Evolutionary conservation across 2,797 vertebrate species (phyloP).

Genomic region (Scarus forsteni): DNA sequence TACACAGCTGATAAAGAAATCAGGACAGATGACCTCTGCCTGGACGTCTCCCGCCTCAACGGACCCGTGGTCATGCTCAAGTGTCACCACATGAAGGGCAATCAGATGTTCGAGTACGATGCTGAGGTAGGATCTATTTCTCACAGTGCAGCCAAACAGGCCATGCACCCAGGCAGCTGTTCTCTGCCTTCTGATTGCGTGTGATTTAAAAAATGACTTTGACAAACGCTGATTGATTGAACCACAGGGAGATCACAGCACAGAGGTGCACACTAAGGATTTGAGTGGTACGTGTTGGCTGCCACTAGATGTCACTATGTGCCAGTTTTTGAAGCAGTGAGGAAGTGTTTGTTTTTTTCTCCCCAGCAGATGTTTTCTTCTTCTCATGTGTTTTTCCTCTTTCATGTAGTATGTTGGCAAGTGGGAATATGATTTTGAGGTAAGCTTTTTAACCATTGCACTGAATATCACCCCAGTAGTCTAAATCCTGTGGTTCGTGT

Average conservation of each 20-base stretch:
- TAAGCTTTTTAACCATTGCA: constrained; percentile 80
- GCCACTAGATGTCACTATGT: constrained; percentile 80
- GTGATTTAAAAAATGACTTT: constrained; percentile 9
- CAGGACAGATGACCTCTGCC: constrained; percentile 95
- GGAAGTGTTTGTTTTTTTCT: constrained; percentile 29
- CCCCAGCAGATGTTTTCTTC: constrained; percentile 47
- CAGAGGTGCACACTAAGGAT: neutral
- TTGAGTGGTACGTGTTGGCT: neutral
- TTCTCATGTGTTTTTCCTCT: constrained; percentile 60
- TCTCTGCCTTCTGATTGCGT: neutral
- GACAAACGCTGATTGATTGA: constrained; percentile 30
- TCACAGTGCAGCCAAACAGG: constrained; percentile 5
- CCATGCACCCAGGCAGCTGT: neutral
- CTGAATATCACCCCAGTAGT: constrained; percentile 8
- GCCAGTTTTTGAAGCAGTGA: constrained; percentile 33
- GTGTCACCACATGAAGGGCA: constrained; percentile 98
- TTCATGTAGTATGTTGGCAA: constrained; percentile 91
- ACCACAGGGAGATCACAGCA: constrained; percentile 16
- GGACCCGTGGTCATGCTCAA: constrained; percentile 97
- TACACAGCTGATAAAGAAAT: constrained; percentile 99
- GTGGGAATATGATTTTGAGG: constrained; percentile 97
- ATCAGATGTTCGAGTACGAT: constrained; percentile 98
- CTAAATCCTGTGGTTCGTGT: constrained; percentile 11
- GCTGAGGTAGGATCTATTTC: constrained; percentile 88
- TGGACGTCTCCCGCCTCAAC: constrained; percentile 96